Evolutionary conservation across 2,888 invertebrate genomes (phyloP).

Genomic region (Chloroclystis v-ata): DNA sequence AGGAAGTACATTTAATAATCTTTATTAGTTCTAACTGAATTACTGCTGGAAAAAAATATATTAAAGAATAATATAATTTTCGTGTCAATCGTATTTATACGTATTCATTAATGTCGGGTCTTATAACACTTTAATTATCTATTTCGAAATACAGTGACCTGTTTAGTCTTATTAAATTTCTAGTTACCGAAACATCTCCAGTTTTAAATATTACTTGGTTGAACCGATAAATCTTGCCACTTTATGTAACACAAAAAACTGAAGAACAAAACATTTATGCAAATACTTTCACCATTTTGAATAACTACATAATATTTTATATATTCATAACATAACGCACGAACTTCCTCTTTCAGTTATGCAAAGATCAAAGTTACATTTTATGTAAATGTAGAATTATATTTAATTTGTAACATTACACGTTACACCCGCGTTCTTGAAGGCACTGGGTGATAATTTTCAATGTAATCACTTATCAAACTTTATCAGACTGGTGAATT

Average conservation of each 20-base stretch:
- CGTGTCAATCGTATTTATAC: no score
- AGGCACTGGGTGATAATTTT: constrained; percentile 26
- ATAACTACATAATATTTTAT: constrained; percentile 20
- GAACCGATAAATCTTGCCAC: no score
- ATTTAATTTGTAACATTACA: constrained; percentile 11
- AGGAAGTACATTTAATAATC: no score
- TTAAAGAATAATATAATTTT: no score
- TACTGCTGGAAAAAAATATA: no score
- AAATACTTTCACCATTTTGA: constrained; percentile 32
- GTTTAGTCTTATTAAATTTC: no score
- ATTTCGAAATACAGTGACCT: no score
- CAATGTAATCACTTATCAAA: constrained; percentile 29
- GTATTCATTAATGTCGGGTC: no score
- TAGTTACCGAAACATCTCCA: no score
- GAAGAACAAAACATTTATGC: constrained; percentile 24
- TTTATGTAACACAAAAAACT: constrained; percentile 17
- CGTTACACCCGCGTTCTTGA: constrained; percentile 14
- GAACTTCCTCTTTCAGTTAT: constrained; percentile 22
- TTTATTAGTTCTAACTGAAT: no score
- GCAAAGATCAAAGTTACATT: constrained; percentile 27
- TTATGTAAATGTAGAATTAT: constrained; percentile 7
- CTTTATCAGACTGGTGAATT: constrained; percentile 18
- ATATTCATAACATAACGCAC: constrained; percentile 10
- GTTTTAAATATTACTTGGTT: no score
- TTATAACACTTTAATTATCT: no score